A percentile compares a stretch with the other conserved stretches of the same genome.
phyloP scores from a whole-genome alignment of 1,140 invertebrate species.

The Pogonomyrmex barbatus region DNA sequence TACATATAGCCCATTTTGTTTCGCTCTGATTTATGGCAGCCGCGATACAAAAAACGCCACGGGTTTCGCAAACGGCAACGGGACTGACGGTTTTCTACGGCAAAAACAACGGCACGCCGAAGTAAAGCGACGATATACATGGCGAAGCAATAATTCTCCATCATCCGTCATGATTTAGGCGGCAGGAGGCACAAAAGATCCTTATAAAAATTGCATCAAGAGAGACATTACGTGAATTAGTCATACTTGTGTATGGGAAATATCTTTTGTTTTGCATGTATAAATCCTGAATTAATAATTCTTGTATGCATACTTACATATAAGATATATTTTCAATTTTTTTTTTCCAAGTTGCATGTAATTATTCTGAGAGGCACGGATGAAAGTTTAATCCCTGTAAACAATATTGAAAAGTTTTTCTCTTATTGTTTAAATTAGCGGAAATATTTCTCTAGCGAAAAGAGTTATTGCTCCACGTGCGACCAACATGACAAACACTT shows the following conservation, averaged over 20 bases:
- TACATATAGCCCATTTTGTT: slow-evolving; percentile 64
- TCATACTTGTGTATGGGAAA: not conserved
- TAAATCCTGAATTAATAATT: not conserved
- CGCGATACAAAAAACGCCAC: slow-evolving; percentile 60
- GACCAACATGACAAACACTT: slow-evolving; percentile 21
- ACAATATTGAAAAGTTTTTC: not conserved
- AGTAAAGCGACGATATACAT: slow-evolving; percentile 45
- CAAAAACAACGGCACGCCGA: slow-evolving; percentile 39
- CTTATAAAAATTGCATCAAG: not conserved
- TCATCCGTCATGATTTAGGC: slow-evolving; percentile 24
- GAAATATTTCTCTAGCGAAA: slow-evolving; percentile 14
- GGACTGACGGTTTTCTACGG: slow-evolving; percentile 36
- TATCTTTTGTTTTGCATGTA: not conserved
- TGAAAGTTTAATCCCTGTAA: not conserved
- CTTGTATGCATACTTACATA: not conserved
- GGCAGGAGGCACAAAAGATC: not conserved
- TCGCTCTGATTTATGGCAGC: slow-evolving; percentile 64
- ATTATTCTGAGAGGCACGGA: not conserved
- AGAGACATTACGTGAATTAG: not conserved
- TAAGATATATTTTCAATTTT: not conserved
- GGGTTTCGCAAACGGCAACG: slow-evolving; percentile 35
- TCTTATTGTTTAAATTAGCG: not conserved
- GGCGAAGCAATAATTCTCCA: slow-evolving; percentile 34
- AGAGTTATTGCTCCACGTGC: slow-evolving; percentile 6
- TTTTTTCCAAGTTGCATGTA: not conserved